These are phyloP conservation scores for Zoanthus gigantus DNA, from an alignment of 92 coral and sea anemone genomes.

Conservation along the genomic window DNA sequence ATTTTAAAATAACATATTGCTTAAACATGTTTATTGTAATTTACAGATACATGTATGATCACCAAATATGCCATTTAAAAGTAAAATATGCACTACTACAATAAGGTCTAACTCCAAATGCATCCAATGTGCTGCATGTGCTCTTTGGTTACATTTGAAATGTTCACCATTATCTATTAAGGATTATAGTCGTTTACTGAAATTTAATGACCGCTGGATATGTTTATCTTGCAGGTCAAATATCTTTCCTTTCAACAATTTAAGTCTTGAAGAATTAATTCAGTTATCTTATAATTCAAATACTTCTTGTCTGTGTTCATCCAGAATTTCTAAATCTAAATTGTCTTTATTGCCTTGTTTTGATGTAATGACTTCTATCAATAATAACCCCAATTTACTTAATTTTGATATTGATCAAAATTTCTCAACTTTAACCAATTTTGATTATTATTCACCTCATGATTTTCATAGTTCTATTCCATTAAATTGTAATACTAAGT, in stretches of 20 bases:
- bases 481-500: constrained; percentile 7
- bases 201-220: constrained; percentile 20
- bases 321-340: constrained; percentile 34
- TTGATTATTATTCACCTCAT: constrained; percentile 47
- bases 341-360: constrained; percentile 28
- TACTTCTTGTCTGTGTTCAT: constrained; percentile 38
- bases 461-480: constrained; percentile 27
- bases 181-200: background rate
- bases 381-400: constrained; percentile 31
- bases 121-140: constrained; percentile 9
- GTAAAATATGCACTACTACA: constrained; percentile 3
- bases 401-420: constrained; percentile 35
- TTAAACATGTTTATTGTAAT: background rate
- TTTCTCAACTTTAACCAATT: constrained; percentile 34
- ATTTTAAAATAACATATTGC: background rate
- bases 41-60: constrained; percentile 2
- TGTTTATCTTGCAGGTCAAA: constrained; percentile 25
- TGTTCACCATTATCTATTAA: constrained; percentile 5
- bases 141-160: constrained; percentile 6
- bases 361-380: constrained; percentile 39
- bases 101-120: constrained; percentile 7
- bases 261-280: constrained; percentile 15
- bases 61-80: background rate
- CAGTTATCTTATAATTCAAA: constrained; percentile 46
- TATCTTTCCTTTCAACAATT: constrained; percentile 35